These are phyloP conservation scores for Sorex araneus DNA, from an alignment of 2,113 vertebrate genomes.

Conservation along the genomic window DNA sequence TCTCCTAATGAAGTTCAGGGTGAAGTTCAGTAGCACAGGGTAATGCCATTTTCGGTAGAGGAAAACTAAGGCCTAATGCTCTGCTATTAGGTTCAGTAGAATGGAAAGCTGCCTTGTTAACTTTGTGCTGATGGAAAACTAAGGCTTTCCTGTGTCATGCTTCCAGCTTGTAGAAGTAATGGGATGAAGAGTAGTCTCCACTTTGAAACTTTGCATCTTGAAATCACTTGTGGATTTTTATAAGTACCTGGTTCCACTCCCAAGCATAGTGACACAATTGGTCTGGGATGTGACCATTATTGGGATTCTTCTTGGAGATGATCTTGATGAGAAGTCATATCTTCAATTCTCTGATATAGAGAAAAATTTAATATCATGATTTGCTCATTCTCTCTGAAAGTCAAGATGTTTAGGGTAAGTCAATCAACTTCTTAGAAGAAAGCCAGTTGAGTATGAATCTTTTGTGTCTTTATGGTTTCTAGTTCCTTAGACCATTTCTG, in stretches of 20 bases:
- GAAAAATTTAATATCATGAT: constrained; percentile 19
- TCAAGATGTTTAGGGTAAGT: constrained; percentile 45
- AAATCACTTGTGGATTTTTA: not conserved
- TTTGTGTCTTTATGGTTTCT: not conserved
- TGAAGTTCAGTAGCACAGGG: not conserved
- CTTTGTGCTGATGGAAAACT: constrained; percentile 59
- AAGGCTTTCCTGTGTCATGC: not conserved
- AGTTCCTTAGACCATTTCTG: not conserved
- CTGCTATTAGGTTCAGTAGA: not conserved
- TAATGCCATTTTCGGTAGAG: not conserved
- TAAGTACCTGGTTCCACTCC: not conserved
- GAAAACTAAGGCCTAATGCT: not conserved
- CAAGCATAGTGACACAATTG: not conserved
- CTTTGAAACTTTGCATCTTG: not conserved
- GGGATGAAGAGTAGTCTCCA: not conserved
- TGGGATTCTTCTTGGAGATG: not conserved
- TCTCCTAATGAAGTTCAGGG: not conserved
- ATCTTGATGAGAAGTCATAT: not conserved
- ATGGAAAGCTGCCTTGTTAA: constrained; percentile 63
- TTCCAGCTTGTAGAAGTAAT: not conserved
- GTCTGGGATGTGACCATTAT: not conserved
- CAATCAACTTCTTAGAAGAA: constrained; percentile 14
- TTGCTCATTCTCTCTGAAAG: not conserved
- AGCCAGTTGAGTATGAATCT: not conserved
- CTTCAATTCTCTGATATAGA: not conserved